phyloP scores from a whole-genome alignment of 2,888 invertebrate genomes.

The Catocala nupta region DNA sequence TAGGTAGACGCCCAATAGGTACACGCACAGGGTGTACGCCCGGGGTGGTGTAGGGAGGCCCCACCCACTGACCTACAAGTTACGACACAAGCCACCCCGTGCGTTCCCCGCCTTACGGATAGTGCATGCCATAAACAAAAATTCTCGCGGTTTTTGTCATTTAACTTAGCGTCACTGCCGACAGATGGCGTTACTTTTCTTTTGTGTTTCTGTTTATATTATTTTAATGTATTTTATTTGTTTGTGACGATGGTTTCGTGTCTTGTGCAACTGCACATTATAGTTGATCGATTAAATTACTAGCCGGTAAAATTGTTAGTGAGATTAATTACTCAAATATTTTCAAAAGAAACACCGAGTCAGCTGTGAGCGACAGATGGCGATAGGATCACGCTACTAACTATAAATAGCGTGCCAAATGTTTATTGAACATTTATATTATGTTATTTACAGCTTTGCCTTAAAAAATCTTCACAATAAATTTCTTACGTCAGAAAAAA shows the following conservation, averaged over 20 bases:
- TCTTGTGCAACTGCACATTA: too few species aligned
- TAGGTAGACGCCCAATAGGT: conserved; percentile 52
- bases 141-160: conserved; percentile 27
- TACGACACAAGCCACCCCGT: conserved; percentile 64
- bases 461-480: too few species aligned
- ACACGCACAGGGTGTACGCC: conserved; percentile 59
- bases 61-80: conserved; percentile 70
- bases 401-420: too few species aligned
- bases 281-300: too few species aligned
- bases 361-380: too few species aligned
- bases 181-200: background rate
- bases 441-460: too few species aligned
- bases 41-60: conserved; percentile 60
- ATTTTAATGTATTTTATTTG: background rate
- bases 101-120: conserved; percentile 59
- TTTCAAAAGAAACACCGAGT: too few species aligned
- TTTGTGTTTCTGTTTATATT: background rate
- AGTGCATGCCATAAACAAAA: conserved; percentile 57
- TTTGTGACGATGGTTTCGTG: background rate
- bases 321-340: too few species aligned
- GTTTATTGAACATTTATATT: too few species aligned
- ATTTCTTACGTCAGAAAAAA: too few species aligned
- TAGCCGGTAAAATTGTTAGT: too few species aligned
- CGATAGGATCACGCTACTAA: too few species aligned
- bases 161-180: background rate